Conservation (phyloP, 2,113 vertebrate species). For the Trematocara zebra region DNA sequence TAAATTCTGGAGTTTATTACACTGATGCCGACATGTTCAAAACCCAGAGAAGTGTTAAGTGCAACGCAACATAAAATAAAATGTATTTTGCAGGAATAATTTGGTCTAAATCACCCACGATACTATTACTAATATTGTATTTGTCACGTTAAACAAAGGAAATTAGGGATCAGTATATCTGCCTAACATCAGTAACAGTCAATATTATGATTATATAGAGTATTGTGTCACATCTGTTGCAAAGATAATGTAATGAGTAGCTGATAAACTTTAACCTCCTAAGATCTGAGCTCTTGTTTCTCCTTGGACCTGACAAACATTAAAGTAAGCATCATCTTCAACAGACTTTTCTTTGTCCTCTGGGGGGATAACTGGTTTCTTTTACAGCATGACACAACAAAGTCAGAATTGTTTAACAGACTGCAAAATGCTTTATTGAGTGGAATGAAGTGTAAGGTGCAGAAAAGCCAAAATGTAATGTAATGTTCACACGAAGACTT, state of each 20-base stretch:
- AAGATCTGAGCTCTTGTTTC: background rate
- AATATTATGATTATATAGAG: background rate
- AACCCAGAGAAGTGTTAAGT: background rate
- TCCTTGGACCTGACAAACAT: background rate
- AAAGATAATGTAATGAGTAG: background rate
- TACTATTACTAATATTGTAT: background rate
- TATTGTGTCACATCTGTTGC: background rate
- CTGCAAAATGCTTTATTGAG: background rate
- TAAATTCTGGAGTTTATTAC: background rate
- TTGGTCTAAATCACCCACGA: background rate
- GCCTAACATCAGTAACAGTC: background rate
- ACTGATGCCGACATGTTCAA: background rate
- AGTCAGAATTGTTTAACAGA: background rate
- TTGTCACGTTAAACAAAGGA: background rate
- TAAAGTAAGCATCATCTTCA: background rate
- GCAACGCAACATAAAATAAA: background rate
- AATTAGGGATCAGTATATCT: background rate
- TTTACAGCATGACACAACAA: background rate
- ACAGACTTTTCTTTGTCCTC: background rate
- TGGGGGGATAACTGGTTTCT: background rate
- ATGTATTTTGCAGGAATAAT: background rate
- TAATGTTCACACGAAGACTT: accelerated
- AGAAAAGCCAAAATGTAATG: background rate
- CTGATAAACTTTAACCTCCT: background rate
- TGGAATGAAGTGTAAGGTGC: background rate